Evolutionary conservation across 2,113 vertebrate genomes (phyloP), one percentile per base, ranked within the genome.

Genomic region (Chloroceryle aenea): DNA sequence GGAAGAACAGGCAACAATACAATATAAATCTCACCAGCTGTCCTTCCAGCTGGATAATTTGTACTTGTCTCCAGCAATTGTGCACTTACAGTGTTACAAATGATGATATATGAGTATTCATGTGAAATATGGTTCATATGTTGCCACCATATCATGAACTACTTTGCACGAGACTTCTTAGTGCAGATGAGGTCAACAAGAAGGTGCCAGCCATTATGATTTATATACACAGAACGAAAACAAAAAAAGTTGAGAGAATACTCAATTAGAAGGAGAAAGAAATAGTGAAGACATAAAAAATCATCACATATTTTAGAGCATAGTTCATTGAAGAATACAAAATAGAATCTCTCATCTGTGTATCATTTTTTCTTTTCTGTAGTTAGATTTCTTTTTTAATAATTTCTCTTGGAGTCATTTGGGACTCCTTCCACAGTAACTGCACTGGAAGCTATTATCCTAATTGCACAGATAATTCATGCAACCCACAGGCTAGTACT

Each of bases 361-460:
- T 80, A 88, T 82, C 6, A 73, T 83, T 90, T 91, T 85, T 80
- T 80, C 22, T 88, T 67, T 89, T 72, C 83, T 83, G 21, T 34
- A 56, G 34, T 8, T 78, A 50, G 40, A 32, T 30, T 29, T 63
- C 26, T 45, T 78, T 89, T 83, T 61, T 38, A 76, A 62, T 3
- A 1, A 38, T 63, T 89, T 75, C 16, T 93, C 27, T 69, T 80
- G 40, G 34, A 94, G 30, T 83, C 71, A 80, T 90, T 55, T 14
- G 32, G 14, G 59, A 74, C 32, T 69, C 90, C 75, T 95, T 91
- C 45, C 59, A 77, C 75, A 80, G 58, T 80, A 88, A 90, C 34
- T 90, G 63, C 38, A 67, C 81, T 93, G 79, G 75, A 95, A 96
- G 87, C 34, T 63, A 81, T 96, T 95, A 88, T 50, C 64, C 30